These are phyloP conservation scores for western clawed frog (Xenopus tropicalis) DNA, from an alignment of 2,113 vertebrate species.

Conservation along the genomic window DNA sequence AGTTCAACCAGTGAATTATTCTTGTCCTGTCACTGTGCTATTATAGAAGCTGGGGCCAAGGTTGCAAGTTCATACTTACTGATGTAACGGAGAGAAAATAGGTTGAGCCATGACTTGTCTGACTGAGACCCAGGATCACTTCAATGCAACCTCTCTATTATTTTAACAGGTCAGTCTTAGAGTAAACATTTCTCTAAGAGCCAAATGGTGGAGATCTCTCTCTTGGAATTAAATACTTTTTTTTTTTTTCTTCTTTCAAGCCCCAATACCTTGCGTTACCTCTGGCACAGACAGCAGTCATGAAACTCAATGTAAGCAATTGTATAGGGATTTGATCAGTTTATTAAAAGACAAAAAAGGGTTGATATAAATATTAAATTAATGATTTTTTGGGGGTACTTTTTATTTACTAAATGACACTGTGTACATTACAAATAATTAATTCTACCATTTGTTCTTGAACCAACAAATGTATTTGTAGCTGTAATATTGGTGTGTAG, in stretches of 20 bases:
- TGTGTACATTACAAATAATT: too few relatives aligned
- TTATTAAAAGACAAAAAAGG: too few relatives aligned
- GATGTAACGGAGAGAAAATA: conserved; percentile 59
- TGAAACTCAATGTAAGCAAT: too few relatives aligned
- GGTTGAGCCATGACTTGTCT: conserved; percentile 57
- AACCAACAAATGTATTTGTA: too few relatives aligned
- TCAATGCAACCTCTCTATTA: conserved; percentile 52
- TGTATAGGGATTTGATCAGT: too few relatives aligned
- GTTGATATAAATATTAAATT: too few relatives aligned
- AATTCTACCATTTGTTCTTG: too few relatives aligned
- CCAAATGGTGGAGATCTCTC: not conserved
- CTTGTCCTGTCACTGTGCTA: conserved; percentile 83
- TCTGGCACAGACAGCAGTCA: too few relatives aligned
- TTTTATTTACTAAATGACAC: too few relatives aligned
- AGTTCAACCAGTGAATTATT: conserved; percentile 83
- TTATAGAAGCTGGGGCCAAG: conserved; percentile 66
- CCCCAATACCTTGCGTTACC: too few relatives aligned
- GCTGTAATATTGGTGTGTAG: too few relatives aligned
- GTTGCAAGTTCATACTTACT: conserved; percentile 62
- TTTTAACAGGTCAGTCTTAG: conserved; percentile 51
- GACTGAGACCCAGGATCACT: conserved; percentile 58
- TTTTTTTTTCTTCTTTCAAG: not conserved
- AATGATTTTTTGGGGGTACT: too few relatives aligned
- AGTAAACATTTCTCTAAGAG: conserved; percentile 26
- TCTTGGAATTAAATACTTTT: conserved; percentile 15